Conservation (phyloP, 2,888 invertebrate species). For the Eilema griseolum region DNA sequence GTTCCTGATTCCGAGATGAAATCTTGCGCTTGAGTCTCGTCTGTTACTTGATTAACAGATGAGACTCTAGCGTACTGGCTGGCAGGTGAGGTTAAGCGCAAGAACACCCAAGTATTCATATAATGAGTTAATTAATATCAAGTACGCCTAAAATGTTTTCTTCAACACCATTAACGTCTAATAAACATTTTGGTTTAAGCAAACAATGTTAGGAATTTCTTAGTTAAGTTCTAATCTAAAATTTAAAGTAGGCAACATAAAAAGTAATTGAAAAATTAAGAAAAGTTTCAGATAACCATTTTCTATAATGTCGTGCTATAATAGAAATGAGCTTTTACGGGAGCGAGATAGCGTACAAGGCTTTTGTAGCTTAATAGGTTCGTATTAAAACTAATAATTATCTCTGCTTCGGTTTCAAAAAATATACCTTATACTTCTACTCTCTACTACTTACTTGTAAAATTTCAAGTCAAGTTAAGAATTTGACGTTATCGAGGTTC, state of each 20-base stretch:
- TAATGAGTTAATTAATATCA: neutral
- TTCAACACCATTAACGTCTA: neutral
- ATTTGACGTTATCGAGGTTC: too few species aligned
- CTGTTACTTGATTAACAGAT: too few species aligned
- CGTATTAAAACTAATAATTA: neutral
- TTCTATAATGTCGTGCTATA: constrained; percentile 9
- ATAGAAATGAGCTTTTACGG: constrained; percentile 6
- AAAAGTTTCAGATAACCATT: constrained; percentile 15
- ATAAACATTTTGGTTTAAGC: neutral
- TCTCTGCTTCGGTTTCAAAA: neutral
- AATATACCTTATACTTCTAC: neutral
- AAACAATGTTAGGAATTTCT: neutral
- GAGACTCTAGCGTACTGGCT: too few species aligned
- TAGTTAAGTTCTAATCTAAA: neutral
- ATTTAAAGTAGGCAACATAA: neutral
- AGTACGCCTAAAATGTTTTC: neutral
- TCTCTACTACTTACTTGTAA: too few species aligned
- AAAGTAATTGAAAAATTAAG: constrained; percentile 2
- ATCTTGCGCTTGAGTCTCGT: too few species aligned
- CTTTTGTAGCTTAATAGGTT: neutral
- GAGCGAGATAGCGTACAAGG: neutral
- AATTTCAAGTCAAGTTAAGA: too few species aligned
- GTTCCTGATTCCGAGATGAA: too few species aligned
- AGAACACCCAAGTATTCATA: neutral
- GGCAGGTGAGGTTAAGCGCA: too few species aligned